Conservation (phyloP, 2,797 vertebrate genomes). For the Alectoris magna region DNA sequence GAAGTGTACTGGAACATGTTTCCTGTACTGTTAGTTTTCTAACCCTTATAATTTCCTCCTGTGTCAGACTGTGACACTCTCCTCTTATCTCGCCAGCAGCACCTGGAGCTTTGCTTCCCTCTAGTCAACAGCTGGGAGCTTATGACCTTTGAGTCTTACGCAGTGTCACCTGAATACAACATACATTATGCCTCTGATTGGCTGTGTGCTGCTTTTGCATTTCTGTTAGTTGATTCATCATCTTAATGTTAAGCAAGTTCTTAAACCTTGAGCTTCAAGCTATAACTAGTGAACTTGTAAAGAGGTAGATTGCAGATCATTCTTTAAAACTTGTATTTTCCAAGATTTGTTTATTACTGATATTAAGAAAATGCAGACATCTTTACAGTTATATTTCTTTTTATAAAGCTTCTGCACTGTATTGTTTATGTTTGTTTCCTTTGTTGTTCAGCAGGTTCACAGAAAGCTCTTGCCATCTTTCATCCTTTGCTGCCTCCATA, state of each 20-base stretch:
- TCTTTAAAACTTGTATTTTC: not conserved
- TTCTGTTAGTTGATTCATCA: not conserved
- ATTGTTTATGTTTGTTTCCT: not conserved
- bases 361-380: not conserved
- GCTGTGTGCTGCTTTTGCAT: not conserved
- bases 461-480: not conserved
- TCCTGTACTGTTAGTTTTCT: not conserved
- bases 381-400: not conserved
- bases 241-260: not conserved
- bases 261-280: not conserved
- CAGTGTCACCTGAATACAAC: not conserved
- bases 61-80: not conserved
- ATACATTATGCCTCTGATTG: not conserved
- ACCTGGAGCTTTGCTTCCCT: not conserved
- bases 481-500: not conserved
- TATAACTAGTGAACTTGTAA: not conserved
- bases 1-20: not conserved
- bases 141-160: not conserved
- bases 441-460: not conserved
- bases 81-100: not conserved
- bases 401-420: not conserved
- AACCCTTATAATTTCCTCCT: not conserved
- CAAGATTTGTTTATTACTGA: not conserved
- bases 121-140: not conserved
- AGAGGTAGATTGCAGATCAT: not conserved